phyloP scores from a whole-genome alignment of 1,140 invertebrate genomes.

The Chelonus insularis region DNA sequence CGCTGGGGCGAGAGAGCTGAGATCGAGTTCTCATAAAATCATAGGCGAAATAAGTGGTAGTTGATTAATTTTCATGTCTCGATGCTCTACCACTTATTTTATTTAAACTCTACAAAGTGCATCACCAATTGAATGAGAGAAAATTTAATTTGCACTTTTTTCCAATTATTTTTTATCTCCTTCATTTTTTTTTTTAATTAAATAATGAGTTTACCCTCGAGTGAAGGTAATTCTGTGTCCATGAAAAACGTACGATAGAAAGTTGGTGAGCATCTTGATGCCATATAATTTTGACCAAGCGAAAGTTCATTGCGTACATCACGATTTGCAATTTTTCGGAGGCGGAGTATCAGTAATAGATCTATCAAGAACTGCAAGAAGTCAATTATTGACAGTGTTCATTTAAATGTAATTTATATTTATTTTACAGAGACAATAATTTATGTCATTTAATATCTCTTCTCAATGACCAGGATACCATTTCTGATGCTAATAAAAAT shows the following conservation, averaged over 20 bases:
- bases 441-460: no score
- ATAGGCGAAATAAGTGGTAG: slow-evolving; percentile 6
- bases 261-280: not conserved
- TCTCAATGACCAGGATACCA: no score
- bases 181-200: no score
- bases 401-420: no score
- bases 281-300: not conserved
- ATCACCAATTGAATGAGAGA: not conserved
- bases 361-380: no score
- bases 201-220: no score
- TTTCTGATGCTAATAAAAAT: no score
- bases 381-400: no score
- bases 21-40: slow-evolving; percentile 14
- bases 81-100: not conserved
- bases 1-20: not conserved
- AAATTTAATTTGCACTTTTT: not conserved
- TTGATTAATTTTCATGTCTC: slow-evolving; percentile 6
- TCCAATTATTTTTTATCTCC: not conserved
- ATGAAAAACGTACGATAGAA: not conserved
- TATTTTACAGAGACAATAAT: no score
- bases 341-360: no score
- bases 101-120: not conserved
- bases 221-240: no score
- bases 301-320: not conserved
- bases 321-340: not conserved